phyloP scores from a whole-genome alignment of 2,113 vertebrate species.

The Callospermophilus lateralis region DNA sequence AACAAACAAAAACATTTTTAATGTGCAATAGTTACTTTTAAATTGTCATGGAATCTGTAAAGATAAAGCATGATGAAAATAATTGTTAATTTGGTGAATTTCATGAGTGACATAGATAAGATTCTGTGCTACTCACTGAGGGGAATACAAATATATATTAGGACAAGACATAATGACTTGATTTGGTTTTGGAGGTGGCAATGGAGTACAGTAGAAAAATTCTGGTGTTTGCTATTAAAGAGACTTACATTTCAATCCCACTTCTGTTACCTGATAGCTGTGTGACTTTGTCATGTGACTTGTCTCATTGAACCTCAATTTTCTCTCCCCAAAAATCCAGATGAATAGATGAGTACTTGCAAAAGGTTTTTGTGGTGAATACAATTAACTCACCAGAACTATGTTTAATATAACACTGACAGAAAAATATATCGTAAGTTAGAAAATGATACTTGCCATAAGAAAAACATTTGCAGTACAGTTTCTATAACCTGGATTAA shows the following conservation, averaged over 20 bases:
- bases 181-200: neutral
- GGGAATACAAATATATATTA: neutral
- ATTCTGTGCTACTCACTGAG: neutral
- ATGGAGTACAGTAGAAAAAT: neutral
- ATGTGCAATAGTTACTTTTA: slow-evolving; percentile 27
- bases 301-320: neutral
- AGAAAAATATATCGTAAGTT: neutral
- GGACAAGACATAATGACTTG: neutral
- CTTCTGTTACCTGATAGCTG: neutral
- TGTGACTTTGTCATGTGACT: neutral
- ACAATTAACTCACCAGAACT: neutral
- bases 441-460: slow-evolving; percentile 8
- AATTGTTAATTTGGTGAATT: slow-evolving; percentile 18
- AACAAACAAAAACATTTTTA: neutral
- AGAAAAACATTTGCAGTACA: slow-evolving; percentile 34
- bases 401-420: neutral
- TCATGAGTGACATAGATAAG: neutral
- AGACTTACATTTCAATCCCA: neutral
- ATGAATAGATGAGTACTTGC: slow-evolving; percentile 2
- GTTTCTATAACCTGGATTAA: slow-evolving; percentile 34
- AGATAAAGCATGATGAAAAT: slow-evolving; percentile 27
- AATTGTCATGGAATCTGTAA: slow-evolving; percentile 34
- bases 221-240: neutral
- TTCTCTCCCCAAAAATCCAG: slow-evolving; percentile 42
- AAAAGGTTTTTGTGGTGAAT: neutral